Conservation (phyloP, 2,797 vertebrate species). For the Rallus crepitans region DNA sequence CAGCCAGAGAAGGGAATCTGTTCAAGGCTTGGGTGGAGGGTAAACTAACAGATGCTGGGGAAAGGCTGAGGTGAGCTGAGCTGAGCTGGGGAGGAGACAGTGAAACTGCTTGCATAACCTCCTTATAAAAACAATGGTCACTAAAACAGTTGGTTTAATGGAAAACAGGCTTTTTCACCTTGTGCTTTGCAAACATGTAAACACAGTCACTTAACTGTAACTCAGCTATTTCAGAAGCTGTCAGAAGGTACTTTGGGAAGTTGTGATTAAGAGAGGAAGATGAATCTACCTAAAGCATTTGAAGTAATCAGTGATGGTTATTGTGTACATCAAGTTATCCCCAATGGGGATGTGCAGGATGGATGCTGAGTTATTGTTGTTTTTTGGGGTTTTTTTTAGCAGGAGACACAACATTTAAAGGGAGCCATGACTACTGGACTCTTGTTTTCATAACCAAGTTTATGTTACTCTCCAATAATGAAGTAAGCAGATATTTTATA, state of each 20-base stretch:
- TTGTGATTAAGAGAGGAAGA: background rate
- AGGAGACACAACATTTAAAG: background rate
- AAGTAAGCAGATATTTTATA: slow-evolving; percentile 46
- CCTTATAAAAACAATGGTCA: background rate
- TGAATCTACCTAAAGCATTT: background rate
- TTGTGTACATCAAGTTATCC: background rate
- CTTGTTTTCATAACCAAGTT: slow-evolving; percentile 45
- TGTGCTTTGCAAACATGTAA: background rate
- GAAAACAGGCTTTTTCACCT: slow-evolving; percentile 42
- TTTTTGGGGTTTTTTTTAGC: background rate
- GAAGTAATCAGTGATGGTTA: background rate
- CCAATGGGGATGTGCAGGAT: background rate
- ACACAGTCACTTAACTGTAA: background rate
- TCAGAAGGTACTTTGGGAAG: background rate
- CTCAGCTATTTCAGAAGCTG: background rate
- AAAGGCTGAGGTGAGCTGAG: background rate
- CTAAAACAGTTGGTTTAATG: background rate
- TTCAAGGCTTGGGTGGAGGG: background rate
- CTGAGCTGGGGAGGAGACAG: background rate
- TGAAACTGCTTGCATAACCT: slow-evolving; percentile 11
- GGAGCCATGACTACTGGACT: slow-evolving; percentile 25
- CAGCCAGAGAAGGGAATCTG: background rate
- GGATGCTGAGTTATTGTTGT: background rate
- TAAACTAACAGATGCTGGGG: background rate
- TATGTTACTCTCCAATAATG: slow-evolving; percentile 23